A percentile compares a stretch with the other conserved stretches of the same genome.
Conservation (phyloP, 2,888 invertebrate species). For the Eristalis tenax region DNA sequence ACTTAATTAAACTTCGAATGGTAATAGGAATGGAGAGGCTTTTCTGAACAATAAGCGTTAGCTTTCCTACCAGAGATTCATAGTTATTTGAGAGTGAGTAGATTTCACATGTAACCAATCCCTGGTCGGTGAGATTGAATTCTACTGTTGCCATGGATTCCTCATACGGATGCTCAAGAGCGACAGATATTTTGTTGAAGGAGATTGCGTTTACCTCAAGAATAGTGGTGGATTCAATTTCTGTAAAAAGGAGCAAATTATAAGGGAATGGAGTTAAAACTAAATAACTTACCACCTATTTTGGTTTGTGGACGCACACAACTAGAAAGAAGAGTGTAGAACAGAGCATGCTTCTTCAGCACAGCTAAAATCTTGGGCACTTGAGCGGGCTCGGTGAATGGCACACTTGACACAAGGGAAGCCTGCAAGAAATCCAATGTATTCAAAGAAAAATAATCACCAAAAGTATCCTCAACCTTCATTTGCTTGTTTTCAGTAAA, state of each 20-base stretch:
- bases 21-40: constrained; percentile 96
- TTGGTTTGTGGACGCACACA: constrained; percentile 92
- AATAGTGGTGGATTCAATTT: constrained; percentile 84
- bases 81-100: constrained; percentile 84
- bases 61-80: constrained; percentile 80
- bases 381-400: constrained; percentile 96
- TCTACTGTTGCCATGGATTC: constrained; percentile 97
- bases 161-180: constrained; percentile 95
- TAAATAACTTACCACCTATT: constrained; percentile 84
- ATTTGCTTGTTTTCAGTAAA: constrained; percentile 91
- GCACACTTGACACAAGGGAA: constrained; percentile 85
- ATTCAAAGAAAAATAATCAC: neutral
- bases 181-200: constrained; percentile 93
- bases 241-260: constrained; percentile 5
- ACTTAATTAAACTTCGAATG: constrained; percentile 91
- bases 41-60: constrained; percentile 89
- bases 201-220: constrained; percentile 95
- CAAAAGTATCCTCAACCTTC: constrained; percentile 78
- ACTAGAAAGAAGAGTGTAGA: constrained; percentile 93
- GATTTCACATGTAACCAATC: constrained; percentile 89
- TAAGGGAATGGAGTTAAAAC: neutral
- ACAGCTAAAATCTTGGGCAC: constrained; percentile 92
- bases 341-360: constrained; percentile 94
- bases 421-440: constrained; percentile 73
- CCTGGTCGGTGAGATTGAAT: constrained; percentile 91